A percentile compares a stretch with the other conserved stretches of the same genome.
Conservation (phyloP, 2,797 vertebrate species). For the Enteromius treurensis region DNA sequence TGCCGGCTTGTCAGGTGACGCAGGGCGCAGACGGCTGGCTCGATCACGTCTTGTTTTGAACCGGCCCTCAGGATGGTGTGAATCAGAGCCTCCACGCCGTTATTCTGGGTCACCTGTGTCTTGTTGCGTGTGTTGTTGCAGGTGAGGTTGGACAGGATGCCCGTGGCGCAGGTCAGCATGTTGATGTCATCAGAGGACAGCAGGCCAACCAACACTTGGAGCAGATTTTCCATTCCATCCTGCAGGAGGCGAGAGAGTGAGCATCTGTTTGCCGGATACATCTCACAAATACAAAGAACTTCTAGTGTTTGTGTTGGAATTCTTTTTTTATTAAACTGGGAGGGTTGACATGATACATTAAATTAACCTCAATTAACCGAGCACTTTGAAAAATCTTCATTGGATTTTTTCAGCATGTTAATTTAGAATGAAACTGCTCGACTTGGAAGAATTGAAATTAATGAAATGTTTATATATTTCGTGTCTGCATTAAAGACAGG, state of each 20-base stretch:
- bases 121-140: slow-evolving; percentile 98
- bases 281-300: not conserved
- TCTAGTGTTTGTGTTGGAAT: not conserved
- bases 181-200: slow-evolving; percentile 91
- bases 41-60: slow-evolving; percentile 93
- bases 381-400: not conserved
- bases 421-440: not conserved
- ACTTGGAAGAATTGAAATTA: not conserved
- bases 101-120: slow-evolving; percentile 91
- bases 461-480: not conserved
- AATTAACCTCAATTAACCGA: not conserved
- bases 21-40: slow-evolving; percentile 92
- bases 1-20: slow-evolving; percentile 97
- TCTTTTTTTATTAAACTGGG: not conserved
- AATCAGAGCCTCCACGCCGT: slow-evolving; percentile 92
- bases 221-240: slow-evolving; percentile 93
- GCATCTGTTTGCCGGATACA: not conserved
- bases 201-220: slow-evolving; percentile 90
- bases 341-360: not conserved
- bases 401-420: not conserved
- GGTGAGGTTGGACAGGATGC: slow-evolving; percentile 96
- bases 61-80: slow-evolving; percentile 90
- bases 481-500: not conserved
- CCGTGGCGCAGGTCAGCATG: slow-evolving; percentile 94
- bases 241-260: slow-evolving; percentile 53